Conservation (phyloP, 2,113 vertebrate genomes). For the Prietella phreatophila region DNA sequence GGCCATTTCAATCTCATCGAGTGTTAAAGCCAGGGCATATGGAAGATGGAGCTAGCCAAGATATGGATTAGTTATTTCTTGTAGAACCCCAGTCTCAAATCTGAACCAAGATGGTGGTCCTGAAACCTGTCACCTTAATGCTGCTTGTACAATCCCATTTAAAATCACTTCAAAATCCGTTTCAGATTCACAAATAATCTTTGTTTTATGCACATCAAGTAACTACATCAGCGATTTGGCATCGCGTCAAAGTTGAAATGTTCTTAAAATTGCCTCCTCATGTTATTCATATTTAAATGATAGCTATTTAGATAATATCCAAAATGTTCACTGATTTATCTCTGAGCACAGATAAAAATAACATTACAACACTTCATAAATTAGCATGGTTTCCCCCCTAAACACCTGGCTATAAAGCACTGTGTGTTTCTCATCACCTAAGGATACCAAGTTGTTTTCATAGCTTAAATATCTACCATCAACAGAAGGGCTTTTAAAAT, state of each 20-base stretch:
- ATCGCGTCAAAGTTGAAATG: neutral
- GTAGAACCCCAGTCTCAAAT: neutral
- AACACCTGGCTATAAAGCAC: neutral
- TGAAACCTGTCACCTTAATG: conserved; percentile 23
- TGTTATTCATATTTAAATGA: neutral
- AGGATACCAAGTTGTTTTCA: conserved; percentile 1
- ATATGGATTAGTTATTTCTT: conserved; percentile 15
- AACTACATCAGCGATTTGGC: neutral
- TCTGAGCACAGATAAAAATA: neutral
- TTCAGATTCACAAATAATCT: neutral
- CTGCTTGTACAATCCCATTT: conserved; percentile 32
- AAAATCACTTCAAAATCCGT: conserved; percentile 7
- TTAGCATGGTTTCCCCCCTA: neutral
- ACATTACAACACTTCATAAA: neutral
- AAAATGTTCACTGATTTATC: neutral
- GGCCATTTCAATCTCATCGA: conserved; percentile 7
- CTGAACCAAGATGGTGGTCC: conserved; percentile 10
- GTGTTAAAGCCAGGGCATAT: conserved; percentile 22
- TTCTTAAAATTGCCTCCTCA: neutral
- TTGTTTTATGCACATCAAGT: neutral
- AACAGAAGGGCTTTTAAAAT: conserved; percentile 34
- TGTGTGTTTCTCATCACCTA: conserved; percentile 1
- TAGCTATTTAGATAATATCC: neutral
- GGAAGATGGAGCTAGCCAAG: conserved; percentile 3
- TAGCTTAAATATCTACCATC: conserved; percentile 8